Conservation (phyloP, 2,113 vertebrate genomes). For the Oxygymnocypris stewartii region DNA sequence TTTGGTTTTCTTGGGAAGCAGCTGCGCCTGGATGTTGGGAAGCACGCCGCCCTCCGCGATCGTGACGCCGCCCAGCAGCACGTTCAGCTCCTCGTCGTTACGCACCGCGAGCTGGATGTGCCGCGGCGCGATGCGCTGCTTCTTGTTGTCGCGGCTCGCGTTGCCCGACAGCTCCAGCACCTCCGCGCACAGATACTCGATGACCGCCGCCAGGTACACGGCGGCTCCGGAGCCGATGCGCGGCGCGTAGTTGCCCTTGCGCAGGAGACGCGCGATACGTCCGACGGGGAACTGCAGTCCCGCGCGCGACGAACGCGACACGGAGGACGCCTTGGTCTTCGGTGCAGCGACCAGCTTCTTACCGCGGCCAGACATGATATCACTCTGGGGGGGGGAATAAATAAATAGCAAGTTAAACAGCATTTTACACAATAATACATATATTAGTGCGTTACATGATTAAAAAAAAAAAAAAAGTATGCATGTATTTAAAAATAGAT, state of each 20-base stretch:
- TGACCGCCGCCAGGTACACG: conserved; percentile 72
- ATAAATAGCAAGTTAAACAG: too few relatives aligned
- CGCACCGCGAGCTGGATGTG: conserved; percentile 72
- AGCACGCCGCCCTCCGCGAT: conserved; percentile 75
- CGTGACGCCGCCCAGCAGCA: conserved; percentile 71
- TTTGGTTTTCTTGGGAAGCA: conserved; percentile 73
- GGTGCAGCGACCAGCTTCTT: conserved; percentile 54
- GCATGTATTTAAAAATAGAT: too few relatives aligned
- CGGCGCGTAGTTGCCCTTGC: conserved; percentile 62
- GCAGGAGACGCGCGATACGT: conserved; percentile 71
- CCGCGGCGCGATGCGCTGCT: conserved; percentile 32
- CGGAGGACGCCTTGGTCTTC: conserved; percentile 30
- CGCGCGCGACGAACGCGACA: conserved; percentile 63
- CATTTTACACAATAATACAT: too few relatives aligned
- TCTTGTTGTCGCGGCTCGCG: conserved; percentile 76
- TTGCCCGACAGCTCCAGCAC: conserved; percentile 80
- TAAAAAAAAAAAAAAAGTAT: too few relatives aligned
- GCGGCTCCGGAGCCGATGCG: conserved; percentile 66
- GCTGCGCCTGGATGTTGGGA: conserved; percentile 70
- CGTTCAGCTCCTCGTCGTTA: conserved; percentile 78
- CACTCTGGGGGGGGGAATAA: too few relatives aligned
- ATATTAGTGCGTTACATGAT: too few relatives aligned
- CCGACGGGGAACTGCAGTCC: conserved; percentile 78
- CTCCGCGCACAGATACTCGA: conserved; percentile 79
- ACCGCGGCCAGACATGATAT: conserved; percentile 75